phyloP scores from a whole-genome alignment of 2,113 vertebrate species.

The Trichechus manatus region DNA sequence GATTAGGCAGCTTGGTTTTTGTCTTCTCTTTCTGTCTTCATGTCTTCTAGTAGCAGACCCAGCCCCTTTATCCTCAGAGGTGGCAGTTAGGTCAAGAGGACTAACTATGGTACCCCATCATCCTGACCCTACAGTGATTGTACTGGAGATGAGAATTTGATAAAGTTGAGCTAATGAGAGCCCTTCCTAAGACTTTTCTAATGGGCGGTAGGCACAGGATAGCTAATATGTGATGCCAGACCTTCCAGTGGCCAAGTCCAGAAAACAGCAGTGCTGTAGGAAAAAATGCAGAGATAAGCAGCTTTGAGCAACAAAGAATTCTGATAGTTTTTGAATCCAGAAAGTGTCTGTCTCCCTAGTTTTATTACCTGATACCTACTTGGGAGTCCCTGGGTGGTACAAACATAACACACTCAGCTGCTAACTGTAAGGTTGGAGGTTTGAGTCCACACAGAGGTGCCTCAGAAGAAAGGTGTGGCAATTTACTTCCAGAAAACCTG shows the following conservation, averaged over 20 bases:
- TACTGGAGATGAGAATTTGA: background rate
- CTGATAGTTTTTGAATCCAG: background rate
- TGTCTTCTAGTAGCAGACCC: background rate
- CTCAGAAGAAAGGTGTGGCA: no score
- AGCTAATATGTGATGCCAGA: background rate
- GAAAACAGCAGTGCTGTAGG: background rate
- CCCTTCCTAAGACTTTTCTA: background rate
- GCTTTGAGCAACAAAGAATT: background rate
- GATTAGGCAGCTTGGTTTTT: background rate
- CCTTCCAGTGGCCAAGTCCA: background rate
- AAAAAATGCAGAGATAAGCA: background rate
- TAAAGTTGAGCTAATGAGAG: background rate
- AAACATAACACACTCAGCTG: no score
- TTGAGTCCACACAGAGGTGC: no score
- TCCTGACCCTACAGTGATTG: background rate
- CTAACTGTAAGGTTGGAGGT: no score
- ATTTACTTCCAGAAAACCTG: no score
- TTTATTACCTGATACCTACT: background rate
- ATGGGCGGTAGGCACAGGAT: background rate
- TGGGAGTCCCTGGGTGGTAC: no score
- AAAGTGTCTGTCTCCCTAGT: background rate
- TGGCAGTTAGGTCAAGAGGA: background rate
- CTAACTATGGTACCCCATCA: background rate
- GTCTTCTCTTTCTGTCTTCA: background rate
- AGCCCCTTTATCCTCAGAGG: background rate